Evolutionary conservation across 1,140 invertebrate genomes (phyloP), one percentile per base, ranked within the genome.

Genomic region (Araneus ventricosus): DNA sequence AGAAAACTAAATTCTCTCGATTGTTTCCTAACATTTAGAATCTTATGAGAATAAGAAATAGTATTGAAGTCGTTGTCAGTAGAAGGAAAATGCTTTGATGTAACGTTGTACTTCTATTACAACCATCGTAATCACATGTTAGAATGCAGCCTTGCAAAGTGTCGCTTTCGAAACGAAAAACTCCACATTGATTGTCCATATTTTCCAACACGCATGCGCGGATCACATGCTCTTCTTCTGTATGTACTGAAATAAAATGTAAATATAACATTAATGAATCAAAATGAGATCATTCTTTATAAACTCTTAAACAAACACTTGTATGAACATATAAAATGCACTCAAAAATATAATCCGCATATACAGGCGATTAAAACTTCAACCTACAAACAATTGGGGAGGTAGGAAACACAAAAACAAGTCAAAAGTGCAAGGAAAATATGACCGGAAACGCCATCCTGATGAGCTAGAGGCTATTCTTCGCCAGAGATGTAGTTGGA

Each of bases 141-240:
- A 97, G 94, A 57, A 97, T 92, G 80, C 94, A 93, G 22, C 94
- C 94, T 57, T 95, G 95, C 63, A 96, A 95, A 14, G 95, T 95
- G 37, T 96, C 95, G 10, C 96, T 94, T 92, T 96, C 95, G 86
- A 96, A 96, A 67, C 95, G 95, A 94, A 96, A 96, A 24, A 95
- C 95, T 10, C 96, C 96, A 94, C 96, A 96, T 93, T 96, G 96
- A 27, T 96, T 96, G 94, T 96, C 96, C 96, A 96, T 96, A 57
- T 96, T 96, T 94, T 96, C 96, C 90, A 96, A 95, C 7, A 96
- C 95, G 94, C 96, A 97, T 30, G 96, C 95, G 75, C 96, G 95
- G 22, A 97, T 96, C 3, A 96, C 95, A 88, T 96, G 94, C 24
- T 95, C 95, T 90, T 95, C 95, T 14, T 94, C 94, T 6, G 94